These are phyloP conservation scores for mouse (Mus musculus) DNA, from an alignment of 2,113 vertebrate species.

Conservation along the genomic window DNA sequence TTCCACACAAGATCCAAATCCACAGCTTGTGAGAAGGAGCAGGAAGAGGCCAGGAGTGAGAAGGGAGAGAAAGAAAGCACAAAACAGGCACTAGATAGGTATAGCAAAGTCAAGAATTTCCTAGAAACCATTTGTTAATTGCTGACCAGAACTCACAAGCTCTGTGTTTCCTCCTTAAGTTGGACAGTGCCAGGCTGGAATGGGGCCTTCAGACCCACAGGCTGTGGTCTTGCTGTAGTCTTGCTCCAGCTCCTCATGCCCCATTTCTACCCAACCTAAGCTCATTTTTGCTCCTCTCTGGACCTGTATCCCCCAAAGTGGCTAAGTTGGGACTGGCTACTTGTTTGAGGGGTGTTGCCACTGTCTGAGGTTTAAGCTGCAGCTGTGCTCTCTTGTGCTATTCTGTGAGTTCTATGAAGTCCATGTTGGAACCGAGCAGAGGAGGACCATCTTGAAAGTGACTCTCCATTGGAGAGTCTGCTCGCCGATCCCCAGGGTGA, in stretches of 20 bases:
- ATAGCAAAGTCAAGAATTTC: constrained; percentile 93
- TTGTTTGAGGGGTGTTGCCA: constrained; percentile 97
- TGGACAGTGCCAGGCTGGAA: constrained; percentile 88
- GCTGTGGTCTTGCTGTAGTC: constrained; percentile 80
- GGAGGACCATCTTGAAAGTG: constrained; percentile 95
- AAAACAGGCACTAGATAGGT: constrained; percentile 92
- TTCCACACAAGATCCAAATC: neutral
- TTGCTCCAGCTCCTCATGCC: constrained; percentile 76
- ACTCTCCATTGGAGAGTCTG: constrained; percentile 86
- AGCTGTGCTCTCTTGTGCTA: constrained; percentile 95
- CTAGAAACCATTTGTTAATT: constrained; percentile 93
- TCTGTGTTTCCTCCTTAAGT: constrained; percentile 90
- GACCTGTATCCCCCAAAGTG: constrained; percentile 98
- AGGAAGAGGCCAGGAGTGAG: neutral
- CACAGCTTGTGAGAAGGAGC: neutral
- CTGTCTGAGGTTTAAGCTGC: constrained; percentile 98
- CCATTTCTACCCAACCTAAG: constrained; percentile 81
- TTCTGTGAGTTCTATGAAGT: constrained; percentile 99
- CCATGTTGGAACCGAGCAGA: constrained; percentile 90
- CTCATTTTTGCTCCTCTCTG: constrained; percentile 95
- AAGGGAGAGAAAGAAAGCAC: constrained; percentile 83
- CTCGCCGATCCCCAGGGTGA: constrained; percentile 92
- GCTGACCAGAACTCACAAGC: constrained; percentile 96
- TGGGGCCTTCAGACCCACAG: constrained; percentile 87
- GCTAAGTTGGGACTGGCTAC: constrained; percentile 99